phyloP scores from a whole-genome alignment of 2,113 vertebrate species.

The Boleophthalmus pectinirostris region DNA sequence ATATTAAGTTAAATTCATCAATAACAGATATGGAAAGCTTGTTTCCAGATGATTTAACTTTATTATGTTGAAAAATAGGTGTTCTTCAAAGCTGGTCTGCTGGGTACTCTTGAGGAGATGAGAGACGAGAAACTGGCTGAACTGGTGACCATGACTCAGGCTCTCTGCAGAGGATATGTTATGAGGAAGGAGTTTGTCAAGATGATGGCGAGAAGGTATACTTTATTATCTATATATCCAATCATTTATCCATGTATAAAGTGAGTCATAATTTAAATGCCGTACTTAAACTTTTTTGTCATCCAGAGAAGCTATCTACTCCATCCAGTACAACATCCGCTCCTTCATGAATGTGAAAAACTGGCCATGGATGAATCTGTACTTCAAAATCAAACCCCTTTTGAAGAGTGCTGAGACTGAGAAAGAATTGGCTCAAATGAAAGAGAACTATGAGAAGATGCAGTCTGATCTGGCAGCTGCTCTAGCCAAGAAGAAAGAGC shows the following conservation, averaged over 20 bases:
- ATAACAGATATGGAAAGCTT: too few relatives aligned
- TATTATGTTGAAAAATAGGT: conserved; percentile 73
- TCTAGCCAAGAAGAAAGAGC: too few relatives aligned
- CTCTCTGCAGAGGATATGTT: conserved; percentile 65
- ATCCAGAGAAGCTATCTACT: conserved; percentile 80
- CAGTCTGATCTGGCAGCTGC: conserved; percentile 81
- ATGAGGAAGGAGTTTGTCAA: conserved; percentile 75
- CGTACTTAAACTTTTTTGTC: neutral
- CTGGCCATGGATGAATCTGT: conserved; percentile 78
- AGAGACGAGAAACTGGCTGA: conserved; percentile 87
- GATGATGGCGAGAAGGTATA: conserved; percentile 73
- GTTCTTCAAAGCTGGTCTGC: conserved; percentile 94
- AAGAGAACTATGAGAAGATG: conserved; percentile 84
- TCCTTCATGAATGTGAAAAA: too few relatives aligned
- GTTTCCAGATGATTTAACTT: conserved; percentile 32
- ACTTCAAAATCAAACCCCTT: conserved; percentile 78
- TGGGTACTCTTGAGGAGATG: conserved; percentile 92
- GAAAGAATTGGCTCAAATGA: too few relatives aligned
- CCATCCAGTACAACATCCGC: too few relatives aligned
- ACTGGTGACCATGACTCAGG: conserved; percentile 78
- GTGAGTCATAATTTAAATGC: too few relatives aligned
- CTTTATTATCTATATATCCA: neutral
- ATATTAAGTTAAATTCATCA: neutral
- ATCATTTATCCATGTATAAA: too few relatives aligned
- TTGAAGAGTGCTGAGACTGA: too few relatives aligned